A percentile compares a stretch with the other conserved stretches of the same genome.
Evolutionary conservation across 2,113 vertebrate genomes (phyloP).

Genomic region (Sinocyclocheilus maitianheensis): DNA sequence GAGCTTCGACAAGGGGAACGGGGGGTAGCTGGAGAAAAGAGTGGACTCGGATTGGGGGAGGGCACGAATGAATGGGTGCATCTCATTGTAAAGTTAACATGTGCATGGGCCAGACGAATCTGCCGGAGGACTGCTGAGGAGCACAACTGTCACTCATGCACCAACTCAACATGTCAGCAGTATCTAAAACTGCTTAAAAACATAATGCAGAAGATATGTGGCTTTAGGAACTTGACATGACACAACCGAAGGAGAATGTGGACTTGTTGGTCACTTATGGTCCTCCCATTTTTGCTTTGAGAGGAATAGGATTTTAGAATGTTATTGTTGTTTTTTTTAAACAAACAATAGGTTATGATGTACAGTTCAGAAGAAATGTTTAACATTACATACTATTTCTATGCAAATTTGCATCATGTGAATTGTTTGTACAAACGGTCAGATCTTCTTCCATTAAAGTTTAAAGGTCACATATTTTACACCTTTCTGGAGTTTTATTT

Average conservation of each 20-base stretch:
- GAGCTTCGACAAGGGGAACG: conserved; percentile 55
- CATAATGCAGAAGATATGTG: not conserved
- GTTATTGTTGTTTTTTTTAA: not conserved
- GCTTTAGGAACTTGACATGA: not conserved
- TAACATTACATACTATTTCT: not conserved
- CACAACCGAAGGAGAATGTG: not conserved
- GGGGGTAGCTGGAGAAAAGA: conserved; percentile 38
- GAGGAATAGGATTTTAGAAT: not conserved
- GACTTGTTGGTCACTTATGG: not conserved
- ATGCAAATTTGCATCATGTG: not conserved
- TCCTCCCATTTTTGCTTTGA: not conserved
- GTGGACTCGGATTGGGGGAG: conserved; percentile 12
- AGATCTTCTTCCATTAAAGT: no score
- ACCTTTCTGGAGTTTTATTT: no score
- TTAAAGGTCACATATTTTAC: no score
- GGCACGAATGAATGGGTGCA: conserved; percentile 25
- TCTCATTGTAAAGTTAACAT: conserved; percentile 50
- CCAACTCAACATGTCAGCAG: not conserved
- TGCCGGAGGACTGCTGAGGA: conserved; percentile 27
- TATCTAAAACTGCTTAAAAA: conserved; percentile 18
- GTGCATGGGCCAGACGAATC: conserved; percentile 36
- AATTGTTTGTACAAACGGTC: not conserved
- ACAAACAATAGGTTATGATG: not conserved
- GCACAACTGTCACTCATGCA: conserved; percentile 35
- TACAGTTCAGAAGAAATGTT: not conserved